Evolutionary conservation across 2,888 invertebrate genomes (phyloP).

Genomic region (Agrochola litura): DNA sequence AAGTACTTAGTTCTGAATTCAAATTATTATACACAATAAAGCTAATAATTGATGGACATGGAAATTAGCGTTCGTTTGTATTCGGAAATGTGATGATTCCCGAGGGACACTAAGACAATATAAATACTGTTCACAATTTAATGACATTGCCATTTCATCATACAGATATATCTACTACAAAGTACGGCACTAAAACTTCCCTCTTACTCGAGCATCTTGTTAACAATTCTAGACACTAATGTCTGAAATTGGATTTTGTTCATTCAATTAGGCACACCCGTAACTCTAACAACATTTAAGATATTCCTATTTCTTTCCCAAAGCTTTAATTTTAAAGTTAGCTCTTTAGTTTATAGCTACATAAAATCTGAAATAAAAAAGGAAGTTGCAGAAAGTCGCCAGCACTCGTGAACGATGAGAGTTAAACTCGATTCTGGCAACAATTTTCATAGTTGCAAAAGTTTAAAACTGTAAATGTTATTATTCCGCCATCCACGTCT

Average conservation of each 20-base stretch:
- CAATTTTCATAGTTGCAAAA: constrained; percentile 85
- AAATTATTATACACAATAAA: too few relatives aligned
- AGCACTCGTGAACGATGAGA: constrained; percentile 70
- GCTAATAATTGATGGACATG: too few relatives aligned
- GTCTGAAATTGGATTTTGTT: constrained; percentile 41
- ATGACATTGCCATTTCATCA: background rate
- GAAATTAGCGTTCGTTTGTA: too few relatives aligned
- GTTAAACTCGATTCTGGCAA: constrained; percentile 81
- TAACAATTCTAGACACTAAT: constrained; percentile 53
- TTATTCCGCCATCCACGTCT: constrained; percentile 75
- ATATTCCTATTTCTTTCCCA: constrained; percentile 42
- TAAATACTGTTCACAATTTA: background rate
- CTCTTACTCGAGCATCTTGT: constrained; percentile 22
- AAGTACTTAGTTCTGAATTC: too few relatives aligned
- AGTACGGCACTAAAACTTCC: constrained; percentile 5
- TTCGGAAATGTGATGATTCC: too few relatives aligned
- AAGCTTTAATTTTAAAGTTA: constrained; percentile 49
- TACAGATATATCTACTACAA: background rate
- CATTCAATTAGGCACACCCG: constrained; percentile 44
- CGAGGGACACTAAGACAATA: too few relatives aligned
- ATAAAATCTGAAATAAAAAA: constrained; percentile 58
- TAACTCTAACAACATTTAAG: constrained; percentile 47
- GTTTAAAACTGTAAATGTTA: constrained; percentile 81
- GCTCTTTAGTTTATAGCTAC: constrained; percentile 53
- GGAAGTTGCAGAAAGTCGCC: constrained; percentile 54